phyloP scores from a whole-genome alignment of 2,113 vertebrate genomes.

The Periophthalmodon schlosseri region DNA sequence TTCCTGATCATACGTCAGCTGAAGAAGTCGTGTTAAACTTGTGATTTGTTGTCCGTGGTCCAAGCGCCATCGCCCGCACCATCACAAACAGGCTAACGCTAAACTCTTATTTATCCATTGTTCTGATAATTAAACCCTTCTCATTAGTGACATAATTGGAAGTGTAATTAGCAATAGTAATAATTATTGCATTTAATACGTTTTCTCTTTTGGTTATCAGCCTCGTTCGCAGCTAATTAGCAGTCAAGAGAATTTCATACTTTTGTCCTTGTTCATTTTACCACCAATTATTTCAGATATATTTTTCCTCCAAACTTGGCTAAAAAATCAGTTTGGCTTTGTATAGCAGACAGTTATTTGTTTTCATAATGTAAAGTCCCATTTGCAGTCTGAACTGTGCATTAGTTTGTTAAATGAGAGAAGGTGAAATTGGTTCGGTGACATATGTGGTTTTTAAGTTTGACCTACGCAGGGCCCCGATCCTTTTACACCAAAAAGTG shows the following conservation, averaged over 20 bases:
- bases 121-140: slow-evolving; percentile 74
- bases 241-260: slow-evolving; percentile 65
- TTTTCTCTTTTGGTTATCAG: slow-evolving; percentile 77
- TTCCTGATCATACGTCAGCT: neutral
- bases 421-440: slow-evolving; percentile 3
- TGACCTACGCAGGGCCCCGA: slow-evolving; percentile 3
- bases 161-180: slow-evolving; percentile 82
- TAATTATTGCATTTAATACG: slow-evolving; percentile 79
- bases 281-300: slow-evolving; percentile 47
- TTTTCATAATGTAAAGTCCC: slow-evolving; percentile 7
- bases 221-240: slow-evolving; percentile 73
- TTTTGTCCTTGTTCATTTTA: slow-evolving; percentile 68
- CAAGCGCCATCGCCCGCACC: neutral
- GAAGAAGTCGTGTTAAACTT: slow-evolving; percentile 11
- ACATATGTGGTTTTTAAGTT: slow-evolving; percentile 1
- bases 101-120: slow-evolving; percentile 68
- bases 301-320: slow-evolving; percentile 39
- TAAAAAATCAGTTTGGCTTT: slow-evolving; percentile 9
- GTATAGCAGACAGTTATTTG: slow-evolving; percentile 1
- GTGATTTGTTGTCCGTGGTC: slow-evolving; percentile 32
- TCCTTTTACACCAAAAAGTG: slow-evolving; percentile 7
- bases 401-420: slow-evolving; percentile 15
- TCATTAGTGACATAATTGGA: slow-evolving; percentile 82
- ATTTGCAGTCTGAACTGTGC: neutral
- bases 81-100: slow-evolving; percentile 34